A percentile compares a stretch with the other conserved stretches of the same genome.
Conservation (phyloP, 2,113 vertebrate genomes). For the Desmodus rotundus region DNA sequence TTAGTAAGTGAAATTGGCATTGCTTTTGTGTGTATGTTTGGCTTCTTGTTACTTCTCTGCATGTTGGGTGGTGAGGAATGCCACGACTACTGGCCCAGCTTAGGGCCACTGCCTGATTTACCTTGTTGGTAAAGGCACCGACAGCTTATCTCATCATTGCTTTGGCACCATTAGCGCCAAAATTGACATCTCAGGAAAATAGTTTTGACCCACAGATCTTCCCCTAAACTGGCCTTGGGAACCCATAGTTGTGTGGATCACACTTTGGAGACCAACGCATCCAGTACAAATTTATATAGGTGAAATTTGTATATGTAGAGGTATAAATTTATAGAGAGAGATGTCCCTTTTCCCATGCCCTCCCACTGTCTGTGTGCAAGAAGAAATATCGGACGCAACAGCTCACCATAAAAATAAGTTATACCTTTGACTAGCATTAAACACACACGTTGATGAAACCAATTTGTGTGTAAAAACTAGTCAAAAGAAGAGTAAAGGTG, state of each 20-base stretch:
- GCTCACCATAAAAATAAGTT: neutral
- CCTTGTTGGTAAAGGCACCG: too few species aligned
- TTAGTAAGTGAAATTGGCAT: neutral
- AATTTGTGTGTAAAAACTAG: neutral
- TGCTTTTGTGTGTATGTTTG: neutral
- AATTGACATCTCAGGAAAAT: neutral
- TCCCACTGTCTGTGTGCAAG: neutral
- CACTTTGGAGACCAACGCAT: neutral
- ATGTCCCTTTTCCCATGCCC: neutral
- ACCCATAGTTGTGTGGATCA: neutral
- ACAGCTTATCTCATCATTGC: neutral
- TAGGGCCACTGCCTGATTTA: neutral
- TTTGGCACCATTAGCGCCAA: neutral
- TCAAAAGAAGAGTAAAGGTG: neutral
- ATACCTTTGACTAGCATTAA: neutral
- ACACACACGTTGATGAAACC: neutral
- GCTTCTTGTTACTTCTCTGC: neutral
- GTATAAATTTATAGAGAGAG: neutral
- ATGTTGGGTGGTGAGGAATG: neutral
- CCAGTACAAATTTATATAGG: neutral
- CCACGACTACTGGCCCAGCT: accelerated
- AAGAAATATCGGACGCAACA: neutral
- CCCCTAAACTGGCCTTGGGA: neutral
- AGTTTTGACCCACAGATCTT: neutral
- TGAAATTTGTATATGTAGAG: neutral